Evolutionary conservation across 64 coral and sea anemone species (phyloP).

Genomic region (Catalaphyllia jardinei): DNA sequence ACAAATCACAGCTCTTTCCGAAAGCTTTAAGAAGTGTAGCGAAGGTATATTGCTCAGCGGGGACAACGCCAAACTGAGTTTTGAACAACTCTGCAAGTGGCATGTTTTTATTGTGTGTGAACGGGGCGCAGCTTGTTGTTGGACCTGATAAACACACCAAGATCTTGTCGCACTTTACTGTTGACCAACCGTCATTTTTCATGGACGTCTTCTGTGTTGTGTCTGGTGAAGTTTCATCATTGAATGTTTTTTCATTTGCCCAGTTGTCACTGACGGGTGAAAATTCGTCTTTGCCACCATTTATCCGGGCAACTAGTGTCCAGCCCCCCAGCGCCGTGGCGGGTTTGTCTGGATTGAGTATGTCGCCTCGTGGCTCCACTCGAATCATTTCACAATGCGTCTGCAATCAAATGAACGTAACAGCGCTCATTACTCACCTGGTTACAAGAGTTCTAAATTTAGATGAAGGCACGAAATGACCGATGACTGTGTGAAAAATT

Average conservation of each 20-base stretch:
- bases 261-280: slow-evolving; percentile 95
- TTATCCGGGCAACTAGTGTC: slow-evolving; percentile 81
- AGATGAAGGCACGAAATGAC: neutral
- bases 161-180: slow-evolving; percentile 44
- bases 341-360: slow-evolving; percentile 82
- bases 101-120: slow-evolving; percentile 81
- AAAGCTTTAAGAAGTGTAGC: slow-evolving; percentile 86
- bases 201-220: slow-evolving; percentile 72
- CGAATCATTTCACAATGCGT: slow-evolving; percentile 90
- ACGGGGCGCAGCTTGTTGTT: slow-evolving; percentile 73
- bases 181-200: slow-evolving; percentile 93
- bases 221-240: slow-evolving; percentile 73
- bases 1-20: slow-evolving; percentile 88
- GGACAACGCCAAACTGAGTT: slow-evolving; percentile 77
- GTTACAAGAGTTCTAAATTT: neutral
- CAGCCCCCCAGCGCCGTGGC: slow-evolving; percentile 76
- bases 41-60: slow-evolving; percentile 86
- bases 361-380: slow-evolving; percentile 48
- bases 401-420: slow-evolving; percentile 82
- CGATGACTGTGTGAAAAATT: neutral
- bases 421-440: slow-evolving; percentile 27
- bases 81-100: slow-evolving; percentile 75
- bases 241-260: slow-evolving; percentile 75
- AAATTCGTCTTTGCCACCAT: slow-evolving; percentile 77
- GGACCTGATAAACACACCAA: slow-evolving; percentile 80